A percentile compares a stretch with the other conserved stretches of the same genome.
Evolutionary conservation across 2,888 invertebrate genomes (phyloP).

Genomic region (Apoda limacodes): DNA sequence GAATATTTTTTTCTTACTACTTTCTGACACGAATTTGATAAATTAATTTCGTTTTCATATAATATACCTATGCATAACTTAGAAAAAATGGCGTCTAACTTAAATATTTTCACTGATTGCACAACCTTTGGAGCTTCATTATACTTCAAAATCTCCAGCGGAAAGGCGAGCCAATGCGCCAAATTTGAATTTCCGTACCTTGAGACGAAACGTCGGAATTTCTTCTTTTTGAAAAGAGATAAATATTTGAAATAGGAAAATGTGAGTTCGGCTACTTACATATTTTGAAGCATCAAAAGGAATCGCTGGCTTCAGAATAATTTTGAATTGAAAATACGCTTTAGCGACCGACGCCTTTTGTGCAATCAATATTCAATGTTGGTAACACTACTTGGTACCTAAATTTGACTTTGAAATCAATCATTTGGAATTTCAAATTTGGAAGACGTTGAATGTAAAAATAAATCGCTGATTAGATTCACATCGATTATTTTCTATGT

Average conservation of each 20-base stretch:
- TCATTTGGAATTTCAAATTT: conserved; percentile 52
- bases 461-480: too few relatives aligned
- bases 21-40: too few relatives aligned
- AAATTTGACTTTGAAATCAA: conserved; percentile 55
- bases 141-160: conserved; percentile 55
- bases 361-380: conserved; percentile 70
- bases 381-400: conserved; percentile 44
- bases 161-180: conserved; percentile 62
- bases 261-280: conserved; percentile 61
- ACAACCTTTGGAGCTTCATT: conserved; percentile 59
- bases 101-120: conserved; percentile 59
- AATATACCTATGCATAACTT: too few relatives aligned
- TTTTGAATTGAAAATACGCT: conserved; percentile 70
- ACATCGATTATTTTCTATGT: too few relatives aligned
- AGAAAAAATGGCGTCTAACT: conserved; percentile 35
- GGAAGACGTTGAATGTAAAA: too few relatives aligned
- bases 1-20: too few relatives aligned
- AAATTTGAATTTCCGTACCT: conserved; percentile 67
- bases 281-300: conserved; percentile 67
- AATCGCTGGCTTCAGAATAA: conserved; percentile 58
- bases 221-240: conserved; percentile 24
- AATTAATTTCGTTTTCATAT: too few relatives aligned
- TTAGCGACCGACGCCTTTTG: conserved; percentile 64
- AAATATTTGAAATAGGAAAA: conserved; percentile 6
- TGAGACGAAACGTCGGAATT: conserved; percentile 23